phyloP scores from a whole-genome alignment of 2,113 vertebrate genomes.

The Oxyura jamaicensis region DNA sequence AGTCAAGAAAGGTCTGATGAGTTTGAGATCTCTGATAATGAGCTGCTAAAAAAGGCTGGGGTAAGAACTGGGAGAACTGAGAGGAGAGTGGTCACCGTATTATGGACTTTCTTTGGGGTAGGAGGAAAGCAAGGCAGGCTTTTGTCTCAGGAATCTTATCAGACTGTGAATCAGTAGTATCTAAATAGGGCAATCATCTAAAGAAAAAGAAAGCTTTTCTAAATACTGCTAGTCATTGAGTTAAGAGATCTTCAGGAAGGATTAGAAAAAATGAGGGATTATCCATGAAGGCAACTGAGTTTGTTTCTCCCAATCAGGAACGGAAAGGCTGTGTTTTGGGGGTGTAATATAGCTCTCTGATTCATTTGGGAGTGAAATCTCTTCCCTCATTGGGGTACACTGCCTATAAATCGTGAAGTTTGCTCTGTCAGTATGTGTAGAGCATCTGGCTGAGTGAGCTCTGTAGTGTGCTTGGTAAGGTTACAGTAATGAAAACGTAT shows the following conservation, averaged over 20 bases:
- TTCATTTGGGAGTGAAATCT: background rate
- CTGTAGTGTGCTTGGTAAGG: background rate
- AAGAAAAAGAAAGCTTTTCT: constrained; percentile 7
- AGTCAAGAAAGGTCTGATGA: background rate
- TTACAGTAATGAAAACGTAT: background rate
- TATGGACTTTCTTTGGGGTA: background rate
- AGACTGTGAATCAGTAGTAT: background rate
- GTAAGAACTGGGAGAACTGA: background rate
- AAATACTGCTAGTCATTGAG: background rate
- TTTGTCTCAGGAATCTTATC: background rate
- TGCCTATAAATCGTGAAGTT: background rate
- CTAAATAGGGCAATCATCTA: background rate
- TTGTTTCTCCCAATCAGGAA: background rate
- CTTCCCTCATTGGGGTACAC: background rate
- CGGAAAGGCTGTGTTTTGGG: background rate
- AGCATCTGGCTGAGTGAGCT: background rate
- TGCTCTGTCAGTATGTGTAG: background rate
- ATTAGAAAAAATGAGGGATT: constrained; percentile 46
- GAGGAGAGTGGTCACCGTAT: background rate
- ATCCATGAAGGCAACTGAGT: background rate
- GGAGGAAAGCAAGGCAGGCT: background rate
- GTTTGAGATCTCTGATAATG: background rate
- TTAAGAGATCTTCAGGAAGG: constrained; percentile 1
- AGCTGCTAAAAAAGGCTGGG: background rate
- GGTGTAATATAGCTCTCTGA: background rate